phyloP scores from a whole-genome alignment of 2,888 invertebrate species.

The Aradus depressus region DNA sequence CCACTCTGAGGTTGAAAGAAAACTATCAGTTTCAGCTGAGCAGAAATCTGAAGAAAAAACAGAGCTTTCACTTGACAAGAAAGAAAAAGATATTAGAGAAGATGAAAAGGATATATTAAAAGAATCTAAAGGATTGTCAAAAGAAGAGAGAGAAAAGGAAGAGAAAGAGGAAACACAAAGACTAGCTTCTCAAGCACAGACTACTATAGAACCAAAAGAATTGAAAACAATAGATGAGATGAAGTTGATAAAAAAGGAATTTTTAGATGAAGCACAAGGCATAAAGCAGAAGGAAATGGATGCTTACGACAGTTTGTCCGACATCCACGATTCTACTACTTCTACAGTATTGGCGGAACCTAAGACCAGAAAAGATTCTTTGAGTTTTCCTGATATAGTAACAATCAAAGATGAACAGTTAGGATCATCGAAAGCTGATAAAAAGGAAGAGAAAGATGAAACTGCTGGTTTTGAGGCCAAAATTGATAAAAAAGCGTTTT shows the following conservation, averaged over 20 bases:
- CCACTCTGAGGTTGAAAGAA: slow-evolving; percentile 1
- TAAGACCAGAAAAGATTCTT: no score
- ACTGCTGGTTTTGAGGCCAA: neutral
- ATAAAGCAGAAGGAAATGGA: no score
- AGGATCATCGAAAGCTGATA: neutral
- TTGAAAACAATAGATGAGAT: no score
- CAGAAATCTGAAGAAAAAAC: slow-evolving; percentile 16
- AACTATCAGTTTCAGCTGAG: neutral
- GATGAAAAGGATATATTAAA: neutral
- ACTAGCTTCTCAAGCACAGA: no score
- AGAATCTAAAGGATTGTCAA: no score
- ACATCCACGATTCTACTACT: neutral
- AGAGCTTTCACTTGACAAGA: neutral
- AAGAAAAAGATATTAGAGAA: neutral
- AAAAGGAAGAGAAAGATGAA: neutral
- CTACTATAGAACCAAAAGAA: no score
- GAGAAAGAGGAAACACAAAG: no score
- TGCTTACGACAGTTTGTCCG: neutral
- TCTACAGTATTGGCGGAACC: no score
- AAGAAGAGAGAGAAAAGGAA: neutral
- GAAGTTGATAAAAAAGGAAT: no score
- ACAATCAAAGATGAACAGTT: no score
- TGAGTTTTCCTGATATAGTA: no score
- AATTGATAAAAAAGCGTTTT: neutral
- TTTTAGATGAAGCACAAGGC: no score